These are phyloP conservation scores for Phyllotreta cruciferae DNA, from an alignment of 2,888 invertebrate genomes.

Conservation along the genomic window DNA sequence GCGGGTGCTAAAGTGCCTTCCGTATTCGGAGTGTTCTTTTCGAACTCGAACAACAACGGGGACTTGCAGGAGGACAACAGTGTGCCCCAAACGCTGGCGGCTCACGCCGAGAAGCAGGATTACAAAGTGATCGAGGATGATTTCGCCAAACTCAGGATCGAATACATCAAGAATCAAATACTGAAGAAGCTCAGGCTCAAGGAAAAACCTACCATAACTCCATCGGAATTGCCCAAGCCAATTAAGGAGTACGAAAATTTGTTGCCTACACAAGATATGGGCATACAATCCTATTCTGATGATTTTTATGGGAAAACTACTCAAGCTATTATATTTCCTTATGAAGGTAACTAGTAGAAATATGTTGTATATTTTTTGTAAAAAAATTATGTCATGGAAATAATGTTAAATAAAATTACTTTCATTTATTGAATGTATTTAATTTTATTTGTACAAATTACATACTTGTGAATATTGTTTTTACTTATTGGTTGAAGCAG, in stretches of 20 bases:
- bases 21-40: constrained; percentile 52
- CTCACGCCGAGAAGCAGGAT: constrained; percentile 25
- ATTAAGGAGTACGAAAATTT: constrained; percentile 76
- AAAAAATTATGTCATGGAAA: constrained; percentile 16
- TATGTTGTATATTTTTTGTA: constrained; percentile 1
- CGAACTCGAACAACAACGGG: constrained; percentile 44
- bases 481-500: too few relatives aligned
- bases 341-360: constrained; percentile 67
- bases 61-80: constrained; percentile 47
- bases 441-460: too few relatives aligned
- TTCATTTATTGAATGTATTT: too few relatives aligned
- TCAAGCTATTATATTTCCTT: constrained; percentile 82
- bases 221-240: constrained; percentile 75
- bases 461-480: too few relatives aligned
- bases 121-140: constrained; percentile 62
- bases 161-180: constrained; percentile 85
- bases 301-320: constrained; percentile 86
- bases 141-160: constrained; percentile 74
- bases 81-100: constrained; percentile 40
- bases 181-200: constrained; percentile 79
- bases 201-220: constrained; percentile 73
- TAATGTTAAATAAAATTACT: not conserved
- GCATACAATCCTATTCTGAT: constrained; percentile 69
- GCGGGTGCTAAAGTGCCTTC: constrained; percentile 45
- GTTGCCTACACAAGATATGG: constrained; percentile 62